Evolutionary conservation across 1,140 invertebrate genomes (phyloP), one percentile per base, ranked within the genome.

Genomic region (Cylas formicarius): DNA sequence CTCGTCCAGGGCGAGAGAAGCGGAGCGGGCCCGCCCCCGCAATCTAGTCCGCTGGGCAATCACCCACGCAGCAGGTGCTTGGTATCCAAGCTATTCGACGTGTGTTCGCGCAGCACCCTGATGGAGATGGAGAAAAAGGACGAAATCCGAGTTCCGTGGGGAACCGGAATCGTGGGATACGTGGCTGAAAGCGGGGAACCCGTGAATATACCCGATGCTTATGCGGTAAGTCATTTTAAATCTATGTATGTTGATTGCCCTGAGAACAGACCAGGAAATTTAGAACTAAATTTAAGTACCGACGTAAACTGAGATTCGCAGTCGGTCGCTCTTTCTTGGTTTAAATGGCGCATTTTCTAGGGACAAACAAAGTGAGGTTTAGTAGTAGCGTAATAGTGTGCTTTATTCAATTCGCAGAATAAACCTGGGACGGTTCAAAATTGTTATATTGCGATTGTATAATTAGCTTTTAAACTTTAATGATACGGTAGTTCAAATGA

Each of bases 171-270:
- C 53, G 87, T 92, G 1, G 92, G 92, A 4, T 90, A 90, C 16
- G 53, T 55, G 2, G 92, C 92, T 2, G 81, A 92, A 60, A 92
- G 84, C 54, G 91, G 90, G 13, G 85, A 91, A 62, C 79, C 87
- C 8, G 84, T 94, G 53, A 95, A 96, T 69, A 95, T 96, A 67
- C 86, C 90, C 8, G 90, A 97, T 69, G 92, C 91, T 33, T 97
- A 97, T 68, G 80, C 90, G 82, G 91, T 90, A 69, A 70, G 72
- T 60, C 14, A n/a, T n/a, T n/a, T n/a, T n/a, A n/a, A n/a, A n/a
- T n/a, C n/a, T n/a, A n/a, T n/a, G n/a, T n/a, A n/a, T n/a, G n/a
- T 37, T 16, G n/a, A 4, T 7, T 16, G 21, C 11, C 4, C 8
- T 35, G 16, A 6, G n/a, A 11, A 6, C 29, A 32, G 5, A 32